phyloP scores from a whole-genome alignment of 1,140 invertebrate species.

The Lepidurus packardi region DNA sequence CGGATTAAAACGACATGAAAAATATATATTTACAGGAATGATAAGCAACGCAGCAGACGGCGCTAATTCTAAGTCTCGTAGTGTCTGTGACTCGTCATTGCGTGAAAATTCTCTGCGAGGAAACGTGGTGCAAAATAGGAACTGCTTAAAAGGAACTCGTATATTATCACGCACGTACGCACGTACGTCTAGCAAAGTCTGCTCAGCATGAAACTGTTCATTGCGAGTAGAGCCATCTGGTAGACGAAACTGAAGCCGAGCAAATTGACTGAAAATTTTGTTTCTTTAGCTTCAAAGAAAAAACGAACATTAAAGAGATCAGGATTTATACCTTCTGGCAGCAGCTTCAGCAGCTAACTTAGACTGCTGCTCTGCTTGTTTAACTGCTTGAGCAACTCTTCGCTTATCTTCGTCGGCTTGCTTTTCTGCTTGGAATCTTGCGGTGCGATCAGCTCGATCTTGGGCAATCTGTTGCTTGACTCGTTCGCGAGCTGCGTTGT shows the following conservation, averaged over 20 bases:
- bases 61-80: conserved; percentile 63
- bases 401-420: conserved; percentile 39
- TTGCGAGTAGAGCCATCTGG: conserved; percentile 65
- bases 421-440: conserved; percentile 43
- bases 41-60: conserved; percentile 75
- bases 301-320: too few species aligned
- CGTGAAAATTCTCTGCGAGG: conserved; percentile 65
- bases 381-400: conserved; percentile 38
- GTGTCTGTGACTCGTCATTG: conserved; percentile 54
- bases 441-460: conserved; percentile 51
- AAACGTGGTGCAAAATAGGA: conserved; percentile 69
- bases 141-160: conserved; percentile 48
- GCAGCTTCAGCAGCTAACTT: conserved; percentile 41
- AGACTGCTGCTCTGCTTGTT: conserved; percentile 39
- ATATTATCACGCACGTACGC: conserved; percentile 54
- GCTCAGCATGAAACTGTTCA: conserved; percentile 56
- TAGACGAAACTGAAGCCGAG: conserved; percentile 74
- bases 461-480: conserved; percentile 68
- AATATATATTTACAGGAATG: conserved; percentile 52
- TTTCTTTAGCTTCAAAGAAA: not conserved
- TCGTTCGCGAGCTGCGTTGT: conserved; percentile 58
- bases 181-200: conserved; percentile 52
- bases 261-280: conserved; percentile 41
- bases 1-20: too few species aligned
- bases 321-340: conserved; percentile 40